Base-by-base conservation (phyloP, 1,140 invertebrate genomes). In the Aphis craccivora region DNA sequence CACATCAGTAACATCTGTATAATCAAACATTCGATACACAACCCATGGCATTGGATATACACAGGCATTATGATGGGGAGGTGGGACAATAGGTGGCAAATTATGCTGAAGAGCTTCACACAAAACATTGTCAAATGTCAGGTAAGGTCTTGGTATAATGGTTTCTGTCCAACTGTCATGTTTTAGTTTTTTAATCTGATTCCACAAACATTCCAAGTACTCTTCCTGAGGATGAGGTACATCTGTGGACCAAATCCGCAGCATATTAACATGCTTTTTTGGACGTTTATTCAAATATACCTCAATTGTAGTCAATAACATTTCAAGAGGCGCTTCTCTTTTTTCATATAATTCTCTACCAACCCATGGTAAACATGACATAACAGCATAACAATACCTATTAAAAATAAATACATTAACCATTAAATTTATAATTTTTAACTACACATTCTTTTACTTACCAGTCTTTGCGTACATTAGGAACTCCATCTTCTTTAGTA, bases 101-200 rank as follows among this genome's bases (percentile, higher is more conserved):
- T 98, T 99, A 95, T 99, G 99, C 95, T 99, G 98, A 76, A 99
- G 95, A 22, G 99, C 99, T 95, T 99, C 99, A 96, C 98, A 99
- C 20, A 99, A 95, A 92, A 98, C 97, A 7, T 97, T 98, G 95
- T 99, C 99, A 96, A 99, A 99, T 0, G 98, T 98, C 30, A 99
- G 95, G 95, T 99, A 99, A 1, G 99, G 99, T 51, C 99, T 96
- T 7, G 97, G 97, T 95, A 99, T 99, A 95, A 99, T 99, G 95
- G 99, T 99, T 95, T 99, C 99, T 55, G 97, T 97, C 99, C 99
- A 99, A 95, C 99, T 99, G 95, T 99, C 98, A 94, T 98, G 97
- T 76, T 97, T 96, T 30, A 99, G 95, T 95, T 99, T 99, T 94
- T 97, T 96, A 55, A 99, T 97, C 95, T 99, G 99, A 11, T 98